Base-by-base conservation (phyloP, 2,888 invertebrate species). In the Nebria brevicollis region DNA sequence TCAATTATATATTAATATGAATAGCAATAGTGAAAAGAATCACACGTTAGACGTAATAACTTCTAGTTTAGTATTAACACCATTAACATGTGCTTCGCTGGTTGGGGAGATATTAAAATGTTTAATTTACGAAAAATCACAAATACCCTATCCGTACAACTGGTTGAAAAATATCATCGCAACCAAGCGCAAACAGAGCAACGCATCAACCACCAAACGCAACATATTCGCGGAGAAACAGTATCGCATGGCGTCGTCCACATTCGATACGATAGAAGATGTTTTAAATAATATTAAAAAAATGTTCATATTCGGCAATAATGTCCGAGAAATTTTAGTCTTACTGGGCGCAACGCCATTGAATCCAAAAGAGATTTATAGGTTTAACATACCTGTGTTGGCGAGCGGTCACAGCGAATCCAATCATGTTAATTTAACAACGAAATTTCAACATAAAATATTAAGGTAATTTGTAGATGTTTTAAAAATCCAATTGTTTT, bases 101-200 rank as follows among this genome's bases (percentile, higher is more conserved):
- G 88, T 93, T 74, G 91, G 90, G 34, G 92, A 92, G 87, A 85
- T 93, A 82, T 87, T 92, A 70, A 92, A 92, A 86, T 91, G 91
- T 84, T 87, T 92, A 70, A 88, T 90, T 0, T 92, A 91, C 87
- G 92, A 92, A 86, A 91, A 91, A 86, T 87, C 91, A 66, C 92
- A 91, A 87, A 91, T 91, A 85, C 91, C 91, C 0, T 91, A 91
- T 83, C 87, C 88, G 0, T 91, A 91, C 83, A 90, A 90, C 82
- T 90, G 90, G 90, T 84, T 91, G 54, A 91, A 91, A 84, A 76
- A 76, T 72, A 65, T 81, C 15, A 72, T 72, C 20, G 66, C 26
- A 72, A 8, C 13, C 26, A 73, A 73, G 11, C 26, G 73, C 13
- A 73, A 73, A 42, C 73, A 73, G 73, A 73, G 15, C 42, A 10